phyloP scores from a whole-genome alignment of 1,140 invertebrate species.

The Sitodiplosis mosellana region DNA sequence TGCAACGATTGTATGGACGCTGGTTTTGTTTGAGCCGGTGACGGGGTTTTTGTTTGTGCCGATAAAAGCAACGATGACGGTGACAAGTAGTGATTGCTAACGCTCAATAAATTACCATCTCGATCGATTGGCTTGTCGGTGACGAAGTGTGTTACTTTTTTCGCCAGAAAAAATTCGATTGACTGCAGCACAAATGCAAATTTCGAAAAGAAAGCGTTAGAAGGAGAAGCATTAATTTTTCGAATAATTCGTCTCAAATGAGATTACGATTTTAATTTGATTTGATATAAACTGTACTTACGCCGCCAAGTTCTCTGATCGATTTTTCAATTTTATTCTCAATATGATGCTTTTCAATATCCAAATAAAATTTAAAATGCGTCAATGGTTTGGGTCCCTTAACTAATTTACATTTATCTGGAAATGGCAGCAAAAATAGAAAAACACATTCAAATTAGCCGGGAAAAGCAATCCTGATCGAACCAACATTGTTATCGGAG shows the following conservation, averaged over 20 bases:
- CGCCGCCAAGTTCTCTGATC: slow-evolving; percentile 45
- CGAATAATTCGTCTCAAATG: neutral
- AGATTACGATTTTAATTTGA: neutral
- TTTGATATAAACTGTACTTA: slow-evolving; percentile 25
- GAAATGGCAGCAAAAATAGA: neutral
- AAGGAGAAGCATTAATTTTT: neutral
- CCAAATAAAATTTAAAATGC: slow-evolving; percentile 48
- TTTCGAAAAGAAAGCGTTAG: neutral
- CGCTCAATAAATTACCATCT: slow-evolving; percentile 4
- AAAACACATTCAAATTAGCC: neutral
- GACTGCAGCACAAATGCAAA: slow-evolving; percentile 14
- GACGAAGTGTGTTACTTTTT: slow-evolving; percentile 34
- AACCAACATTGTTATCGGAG: neutral
- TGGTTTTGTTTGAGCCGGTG: neutral
- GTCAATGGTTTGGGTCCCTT: slow-evolving; percentile 32
- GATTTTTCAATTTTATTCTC: slow-evolving; percentile 37
- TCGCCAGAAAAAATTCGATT: slow-evolving; percentile 35
- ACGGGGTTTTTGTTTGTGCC: neutral
- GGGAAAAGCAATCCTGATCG: neutral
- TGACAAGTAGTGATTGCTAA: slow-evolving; percentile 2
- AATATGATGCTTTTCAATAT: slow-evolving; percentile 42
- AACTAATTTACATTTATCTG: slow-evolving; percentile 16
- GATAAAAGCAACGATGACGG: slow-evolving; percentile 6
- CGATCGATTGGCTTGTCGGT: slow-evolving; percentile 30
- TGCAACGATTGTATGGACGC: neutral